Evolutionary conservation across 2,113 vertebrate genomes (phyloP), one percentile per base, ranked within the genome.

Genomic region (Pipa parva): DNA sequence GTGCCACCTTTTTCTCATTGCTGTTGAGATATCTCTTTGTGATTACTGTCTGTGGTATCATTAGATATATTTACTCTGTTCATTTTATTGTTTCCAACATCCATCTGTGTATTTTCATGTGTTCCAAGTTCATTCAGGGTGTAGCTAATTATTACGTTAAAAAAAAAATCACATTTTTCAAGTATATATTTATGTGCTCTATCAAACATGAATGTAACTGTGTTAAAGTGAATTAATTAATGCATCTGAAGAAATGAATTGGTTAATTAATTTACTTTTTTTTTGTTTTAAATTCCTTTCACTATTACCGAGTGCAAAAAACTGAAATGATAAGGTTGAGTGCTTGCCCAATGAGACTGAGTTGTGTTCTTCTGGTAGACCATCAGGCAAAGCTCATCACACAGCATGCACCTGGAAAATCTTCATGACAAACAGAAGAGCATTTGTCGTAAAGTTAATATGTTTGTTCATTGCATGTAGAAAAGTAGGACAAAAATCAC

Each of bases 1-100:
- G 37, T 39, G 2, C 66, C 73, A n/a, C 15, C 77, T 73, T 56
- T 70, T 5, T 21, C 27, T n/a, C 70, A 57, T n/a, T 57, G 45
- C 6, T 36, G 7, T 56, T 55, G 73, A 63, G n/a, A 61, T 76
- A 64, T 71, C 50, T 48, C 59, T 62, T 27, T 2, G 0, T 58
- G 71, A 54, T 54, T 24, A 11, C 13, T 0, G 5, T n/a, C 2
- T 65, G 63, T 55, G 18, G 42, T 74, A 73, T 45, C 20, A 31
- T n/a, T 64, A 57, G 63, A 36, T 26, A 21, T 25, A 18, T 2
- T 1, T 58, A 77, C 68, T 52, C 76, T 50, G 12, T 5, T 71
- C 11, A 12, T 4, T 26, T 42, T 33, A 33, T 74, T 50, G 11
- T 5, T 27, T 54, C 45, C 50, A 39, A 54, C 20, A 33, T 31